Evolutionary conservation across 2,888 invertebrate species (phyloP), one percentile per base, ranked within the genome.

Genomic region (Agrotis segetum): DNA sequence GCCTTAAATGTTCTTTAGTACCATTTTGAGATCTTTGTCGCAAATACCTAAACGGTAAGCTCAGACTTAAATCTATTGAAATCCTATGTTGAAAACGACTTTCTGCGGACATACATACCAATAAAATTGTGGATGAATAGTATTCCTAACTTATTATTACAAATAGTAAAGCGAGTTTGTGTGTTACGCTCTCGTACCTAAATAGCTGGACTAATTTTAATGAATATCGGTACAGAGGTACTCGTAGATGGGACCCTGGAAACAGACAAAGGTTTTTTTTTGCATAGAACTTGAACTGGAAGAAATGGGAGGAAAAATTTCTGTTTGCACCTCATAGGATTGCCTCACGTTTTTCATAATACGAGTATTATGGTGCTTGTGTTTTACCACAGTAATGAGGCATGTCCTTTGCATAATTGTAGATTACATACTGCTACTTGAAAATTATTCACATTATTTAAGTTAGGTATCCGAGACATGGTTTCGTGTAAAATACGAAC

Each of bases 1-100:
- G n/a, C 62, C 53, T 55, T 63, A 29, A n/a, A 34, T 52, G 46
- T 50, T 17, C 59, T 44, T 13, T 56, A 50, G 40, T 79, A 9
- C 16, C 11, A 16, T 70, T 44, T 40, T 21, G 7, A n/a, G 34
- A 16, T 16, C 13, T 44, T 13, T 14, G n/a, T 13, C 24, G 19
- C 56, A 50, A n/a, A 5, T 34, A 46, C 21, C 52, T 66, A 56
- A 56, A 13, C 11, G 7, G 19, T 29, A 17, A 47, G 24, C 0
- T 63, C 13, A 3, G n/a, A 13, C 16, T 17, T 24, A 24, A 13
- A 47, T 14, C 14, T 21, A 24, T 63, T 47, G 19, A 53, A 63
- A 1, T 29, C 21, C 3, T 29, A 11, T 2, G 47, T n/a, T 19
- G 0, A 46, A 34, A 3, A 59, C 52, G 14, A 17, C 6, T 46